A percentile compares a stretch with the other conserved stretches of the same genome.
These are phyloP conservation scores for Polia nebulosa DNA, from an alignment of 2,888 invertebrate species.

Conservation along the genomic window DNA sequence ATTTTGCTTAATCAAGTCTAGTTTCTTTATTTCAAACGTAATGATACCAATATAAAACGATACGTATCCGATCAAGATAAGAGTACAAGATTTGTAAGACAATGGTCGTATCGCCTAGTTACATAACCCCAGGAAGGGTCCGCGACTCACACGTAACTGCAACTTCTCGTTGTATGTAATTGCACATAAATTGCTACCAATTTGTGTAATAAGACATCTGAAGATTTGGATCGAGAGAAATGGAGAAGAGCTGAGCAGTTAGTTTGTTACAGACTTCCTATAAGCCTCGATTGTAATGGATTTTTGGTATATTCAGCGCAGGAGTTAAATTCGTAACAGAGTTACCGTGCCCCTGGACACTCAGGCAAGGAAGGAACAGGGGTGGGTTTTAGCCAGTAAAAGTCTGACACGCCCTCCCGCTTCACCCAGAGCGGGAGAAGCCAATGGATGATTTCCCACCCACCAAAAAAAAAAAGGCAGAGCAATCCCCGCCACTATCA, in stretches of 20 bases:
- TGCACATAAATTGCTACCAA: constrained; percentile 59
- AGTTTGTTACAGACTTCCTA: constrained; percentile 19
- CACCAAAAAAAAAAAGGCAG: too few relatives aligned
- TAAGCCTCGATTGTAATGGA: background rate
- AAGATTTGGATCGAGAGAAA: constrained; percentile 47
- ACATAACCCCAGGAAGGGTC: constrained; percentile 57
- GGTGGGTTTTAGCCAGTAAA: too few relatives aligned
- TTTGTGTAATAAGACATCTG: constrained; percentile 50
- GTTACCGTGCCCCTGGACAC: too few relatives aligned
- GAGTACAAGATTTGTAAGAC: constrained; percentile 45
- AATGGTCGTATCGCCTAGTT: constrained; percentile 38
- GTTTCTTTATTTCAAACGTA: constrained; percentile 14
- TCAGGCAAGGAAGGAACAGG: too few relatives aligned
- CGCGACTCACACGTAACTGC: constrained; percentile 55
- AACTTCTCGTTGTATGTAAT: constrained; percentile 53
- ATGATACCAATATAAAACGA: constrained; percentile 28
- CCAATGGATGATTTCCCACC: too few relatives aligned
- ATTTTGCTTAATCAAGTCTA: too few relatives aligned
- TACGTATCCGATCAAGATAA: constrained; percentile 42
- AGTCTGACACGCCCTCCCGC: too few relatives aligned
- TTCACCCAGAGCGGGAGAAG: too few relatives aligned
- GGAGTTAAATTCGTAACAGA: too few relatives aligned
- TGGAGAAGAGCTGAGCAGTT: constrained; percentile 3
- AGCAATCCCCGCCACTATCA: background rate
- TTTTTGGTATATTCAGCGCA: background rate